A percentile compares a stretch with the other conserved stretches of the same genome.
Evolutionary conservation across 2,113 vertebrate genomes (phyloP).

Genomic region (Chionis minor): DNA sequence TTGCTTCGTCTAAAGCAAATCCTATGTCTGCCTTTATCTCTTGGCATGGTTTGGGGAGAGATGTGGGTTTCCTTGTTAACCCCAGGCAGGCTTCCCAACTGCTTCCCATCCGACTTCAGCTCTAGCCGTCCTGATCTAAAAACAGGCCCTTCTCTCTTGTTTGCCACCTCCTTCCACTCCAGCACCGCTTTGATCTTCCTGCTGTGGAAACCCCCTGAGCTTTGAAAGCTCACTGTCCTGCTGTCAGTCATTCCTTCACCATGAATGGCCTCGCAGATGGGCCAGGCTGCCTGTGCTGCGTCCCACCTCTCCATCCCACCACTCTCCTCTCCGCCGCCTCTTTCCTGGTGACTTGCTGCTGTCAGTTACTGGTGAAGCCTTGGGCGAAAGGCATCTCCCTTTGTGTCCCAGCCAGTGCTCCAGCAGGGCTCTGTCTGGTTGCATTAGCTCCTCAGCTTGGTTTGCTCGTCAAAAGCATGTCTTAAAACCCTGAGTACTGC

Average conservation of each 20-base stretch:
- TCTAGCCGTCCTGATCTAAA: background rate
- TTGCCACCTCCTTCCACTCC: background rate
- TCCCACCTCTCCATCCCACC: rapidly evolving
- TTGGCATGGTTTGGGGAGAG: background rate
- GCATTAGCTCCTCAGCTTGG: background rate
- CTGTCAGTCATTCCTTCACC: background rate
- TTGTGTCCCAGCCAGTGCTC: rapidly evolving
- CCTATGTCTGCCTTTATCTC: background rate
- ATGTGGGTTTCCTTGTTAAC: background rate
- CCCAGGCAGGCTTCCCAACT: background rate
- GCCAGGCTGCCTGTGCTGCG: background rate
- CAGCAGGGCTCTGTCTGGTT: background rate
- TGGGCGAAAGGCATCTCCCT: background rate
- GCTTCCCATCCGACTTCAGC: background rate
- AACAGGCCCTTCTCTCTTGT: background rate
- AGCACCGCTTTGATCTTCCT: background rate
- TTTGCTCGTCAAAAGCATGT: background rate
- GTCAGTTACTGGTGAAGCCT: background rate
- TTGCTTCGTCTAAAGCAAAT: background rate
- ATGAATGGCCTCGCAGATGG: rapidly evolving
- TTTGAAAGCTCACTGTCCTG: background rate
- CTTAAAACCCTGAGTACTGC: background rate
- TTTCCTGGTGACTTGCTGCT: background rate
- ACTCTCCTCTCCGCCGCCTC: rapidly evolving
- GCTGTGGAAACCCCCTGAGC: background rate